These are phyloP conservation scores for Cremastinae sp. DNA, from an alignment of 2,888 invertebrate species.

Conservation along the genomic window DNA sequence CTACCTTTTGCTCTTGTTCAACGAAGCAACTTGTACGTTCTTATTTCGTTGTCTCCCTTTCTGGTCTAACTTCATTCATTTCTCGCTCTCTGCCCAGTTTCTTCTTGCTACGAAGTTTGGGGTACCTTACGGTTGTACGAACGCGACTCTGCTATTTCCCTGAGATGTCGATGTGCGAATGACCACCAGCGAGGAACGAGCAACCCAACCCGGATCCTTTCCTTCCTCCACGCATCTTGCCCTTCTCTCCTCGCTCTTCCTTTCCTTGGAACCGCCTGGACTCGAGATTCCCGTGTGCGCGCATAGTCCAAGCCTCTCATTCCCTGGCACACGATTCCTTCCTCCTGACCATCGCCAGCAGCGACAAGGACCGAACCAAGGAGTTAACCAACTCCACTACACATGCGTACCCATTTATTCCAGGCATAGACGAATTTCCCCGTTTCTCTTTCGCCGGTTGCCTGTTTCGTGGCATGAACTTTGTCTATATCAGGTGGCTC, in stretches of 20 bases:
- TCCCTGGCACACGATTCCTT: conserved; percentile 31
- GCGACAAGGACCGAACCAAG: conserved; percentile 66
- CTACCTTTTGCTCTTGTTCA: conserved; percentile 13
- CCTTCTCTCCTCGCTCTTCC: conserved; percentile 33
- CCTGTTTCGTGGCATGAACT: conserved; percentile 15
- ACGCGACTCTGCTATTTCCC: not conserved
- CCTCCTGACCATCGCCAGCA: conserved; percentile 47
- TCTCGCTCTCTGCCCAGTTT: conserved; percentile 57
- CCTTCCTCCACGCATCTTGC: conserved; percentile 34
- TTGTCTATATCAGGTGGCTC: conserved; percentile 40
- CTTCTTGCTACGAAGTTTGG: conserved; percentile 23
- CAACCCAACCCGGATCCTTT: conserved; percentile 66
- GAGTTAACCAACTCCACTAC: conserved; percentile 70
- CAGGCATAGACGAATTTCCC: conserved; percentile 64
- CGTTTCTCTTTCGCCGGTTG: not conserved
- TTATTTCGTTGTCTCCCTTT: conserved; percentile 47
- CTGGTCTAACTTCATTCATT: conserved; percentile 59
- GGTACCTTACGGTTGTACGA: conserved; percentile 11
- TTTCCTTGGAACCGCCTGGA: conserved; percentile 9
- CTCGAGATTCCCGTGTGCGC: conserved; percentile 40
- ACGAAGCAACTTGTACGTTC: conserved; percentile 38
- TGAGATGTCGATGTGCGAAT: conserved; percentile 32
- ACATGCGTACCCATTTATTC: conserved; percentile 71
- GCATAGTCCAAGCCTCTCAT: conserved; percentile 46
- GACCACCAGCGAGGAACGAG: conserved; percentile 43